Base-by-base conservation (phyloP, 2,888 invertebrate species). In the Empis livida region DNA sequence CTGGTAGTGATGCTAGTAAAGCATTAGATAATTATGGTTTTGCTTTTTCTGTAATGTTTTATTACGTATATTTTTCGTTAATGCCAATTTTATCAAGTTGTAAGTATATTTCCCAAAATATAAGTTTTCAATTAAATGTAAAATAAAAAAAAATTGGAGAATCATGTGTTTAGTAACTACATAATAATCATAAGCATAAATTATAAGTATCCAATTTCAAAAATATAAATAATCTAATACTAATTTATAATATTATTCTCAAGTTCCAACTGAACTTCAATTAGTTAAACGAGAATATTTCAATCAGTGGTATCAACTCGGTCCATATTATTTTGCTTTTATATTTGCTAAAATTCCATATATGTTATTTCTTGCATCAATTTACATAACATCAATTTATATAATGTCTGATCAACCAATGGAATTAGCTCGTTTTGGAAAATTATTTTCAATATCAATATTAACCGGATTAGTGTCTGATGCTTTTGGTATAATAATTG, bases 21-120 rank as follows among this genome's bases (percentile, higher is more conserved):
- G 84, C 85, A 0, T 69, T 89, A 27, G 88, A 84, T 62, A 88
- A 88, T 67, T 89, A 87, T 60, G 88, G 88, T 10, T 89, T 86
- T 62, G 85, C 84, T 57, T 88, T 84, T 60, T 81, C 84, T 2
- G 83, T 84, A 51, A 73, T 83, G 15, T 87, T 89, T 51, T 80
- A 80, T 27, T 84, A 87, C 67, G 73, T 89, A 58, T 89, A 87
- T 61, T 75, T 87, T 45, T 85, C 89, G 0, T 81, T 89, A 81
- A 78, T 88, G 75, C 89, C 89, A 3, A 78, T 86, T 39, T 67
- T 89, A 44, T 67, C 88, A 53, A 77, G 84, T 56, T 89, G 89
- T 89, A 72, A 81, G 84, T 75, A 8, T n/a, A n/a, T n/a, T n/a
- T n/a, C n/a, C n/a, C n/a, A n/a, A n/a, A n/a, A n/a, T n/a, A n/a